Percentiles rank a stretch among this genome's conserved stretches.
Conservation (phyloP, 1,140 invertebrate genomes). For the Drosophila bocqueti region DNA sequence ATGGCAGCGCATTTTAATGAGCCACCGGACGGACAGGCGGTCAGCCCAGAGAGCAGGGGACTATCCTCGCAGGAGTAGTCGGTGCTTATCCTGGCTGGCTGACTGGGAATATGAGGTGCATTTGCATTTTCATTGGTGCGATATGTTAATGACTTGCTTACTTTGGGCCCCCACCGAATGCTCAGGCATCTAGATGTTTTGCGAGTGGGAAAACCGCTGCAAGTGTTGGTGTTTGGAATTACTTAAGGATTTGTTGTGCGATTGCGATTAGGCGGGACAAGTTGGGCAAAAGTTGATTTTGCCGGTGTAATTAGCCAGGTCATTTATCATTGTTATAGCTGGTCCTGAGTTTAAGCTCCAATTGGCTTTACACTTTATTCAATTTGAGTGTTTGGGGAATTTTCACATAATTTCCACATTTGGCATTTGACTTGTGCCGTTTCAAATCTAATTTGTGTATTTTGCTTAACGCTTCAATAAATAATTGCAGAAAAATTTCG, state of each 20-base stretch:
- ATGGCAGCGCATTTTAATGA: constrained; percentile 83
- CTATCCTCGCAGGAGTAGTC: constrained; percentile 16
- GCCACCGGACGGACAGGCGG: constrained; percentile 49
- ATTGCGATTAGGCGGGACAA: constrained; percentile 51
- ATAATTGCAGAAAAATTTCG: constrained; percentile 50
- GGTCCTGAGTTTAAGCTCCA: neutral
- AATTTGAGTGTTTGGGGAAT: neutral
- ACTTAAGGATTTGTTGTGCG: constrained; percentile 41
- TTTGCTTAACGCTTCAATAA: constrained; percentile 72
- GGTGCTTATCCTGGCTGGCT: constrained; percentile 19
- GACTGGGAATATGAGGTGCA: constrained; percentile 67
- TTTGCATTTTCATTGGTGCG: constrained; percentile 82
- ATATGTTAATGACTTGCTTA: constrained; percentile 83
- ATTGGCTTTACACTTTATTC: constrained; percentile 18
- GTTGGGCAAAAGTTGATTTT: constrained; percentile 37
- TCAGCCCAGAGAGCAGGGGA: constrained; percentile 26
- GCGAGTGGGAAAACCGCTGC: constrained; percentile 34
- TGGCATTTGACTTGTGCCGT: constrained; percentile 21
- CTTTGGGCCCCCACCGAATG: constrained; percentile 38
- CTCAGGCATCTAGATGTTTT: constrained; percentile 38
- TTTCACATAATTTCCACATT: constrained; percentile 7
- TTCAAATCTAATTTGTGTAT: constrained; percentile 59
- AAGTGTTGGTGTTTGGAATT: constrained; percentile 27
- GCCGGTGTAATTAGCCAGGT: constrained; percentile 49
- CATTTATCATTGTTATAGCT: constrained; percentile 61